Evolutionary conservation across 2,113 vertebrate genomes (phyloP), one percentile per base, ranked within the genome.

Genomic region (Copsychus sechellarum): DNA sequence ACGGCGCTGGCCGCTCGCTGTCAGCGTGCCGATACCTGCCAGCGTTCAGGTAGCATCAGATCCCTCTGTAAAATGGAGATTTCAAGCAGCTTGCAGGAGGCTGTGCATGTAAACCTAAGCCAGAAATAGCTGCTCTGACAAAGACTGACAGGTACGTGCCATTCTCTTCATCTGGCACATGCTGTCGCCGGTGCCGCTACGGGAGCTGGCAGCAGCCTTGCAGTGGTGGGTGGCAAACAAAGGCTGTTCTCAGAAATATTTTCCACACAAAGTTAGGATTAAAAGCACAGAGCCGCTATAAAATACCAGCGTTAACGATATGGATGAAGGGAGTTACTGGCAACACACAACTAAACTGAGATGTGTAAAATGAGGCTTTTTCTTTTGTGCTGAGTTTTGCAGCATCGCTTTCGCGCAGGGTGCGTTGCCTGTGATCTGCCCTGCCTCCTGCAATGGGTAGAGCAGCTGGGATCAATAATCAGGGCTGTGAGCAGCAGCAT

Each of bases 201-300:
- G 91, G 45, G 87, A 86, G 90, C 91, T 88, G 91, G 95, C 91
- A 88, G 36, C 96, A 84, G 38, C 92, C 92, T 36, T 8, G 7
- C 82, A 66, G 72, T 40, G 62, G 36, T 72, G 88, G 90, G 86
- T 33, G 87, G 84, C 9, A 66, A 96, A 94, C 95, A 93, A 90
- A 96, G 66, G 24, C 88, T 47, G 53, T 47, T 47, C 53, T 36
- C 88, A 33, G 83, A 91, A 71, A 67, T 65, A 61, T 60, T 74
- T 91, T 86, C 65, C 67, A 81, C 67, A 42, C 72, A 45, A 79
- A 92, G 72, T 70, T 66, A 45, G 88, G 70, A 71, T 65, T 77
- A 67, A 85, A 81, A 88, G 93, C 71, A 8, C 7, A 13, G 65
- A 80, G 90, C 73, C 2, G 29, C 6, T 67, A n/a, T 8, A 76